Base-by-base conservation (phyloP, 2,888 invertebrate species). In the Dorcus parallelipipedus region DNA sequence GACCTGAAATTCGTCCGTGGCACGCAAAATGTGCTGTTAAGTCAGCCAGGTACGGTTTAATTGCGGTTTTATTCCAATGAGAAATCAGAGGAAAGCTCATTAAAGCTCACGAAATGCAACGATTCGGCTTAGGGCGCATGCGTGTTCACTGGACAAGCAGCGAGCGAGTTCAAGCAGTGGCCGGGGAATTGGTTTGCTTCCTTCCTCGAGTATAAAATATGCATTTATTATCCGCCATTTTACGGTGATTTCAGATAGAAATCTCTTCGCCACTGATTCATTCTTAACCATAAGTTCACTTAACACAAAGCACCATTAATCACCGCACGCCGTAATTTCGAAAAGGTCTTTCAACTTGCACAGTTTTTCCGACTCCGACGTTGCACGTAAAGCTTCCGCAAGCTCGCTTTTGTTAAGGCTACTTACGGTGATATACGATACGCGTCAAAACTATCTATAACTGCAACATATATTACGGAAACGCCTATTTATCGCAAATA, bases 151-250 rank as follows among this genome's bases (percentile, higher is more conserved):
- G 70, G 67, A 64, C 67, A 67, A 66, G 56, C 60, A 55, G 58
- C 54, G 62, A 56, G 56, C 60, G 63, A 63, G 60, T 61, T 58
- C 59, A 69, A 69, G 69, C 72, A 71, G 70, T 73, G 73, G 69
- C 73, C 73, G 73, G 71, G 70, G 72, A 74, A 74, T 74, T 73
- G 72, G 67, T 69, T 71, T 68, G 73, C 71, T 77, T 76, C 77
- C 76, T 77, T 76, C 76, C 76, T 74, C 62, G 62, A 60, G 70
- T 66, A 73, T 71, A 69, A 69, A 72, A 72, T 73, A 67, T 69
- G 70, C 73, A 74, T 74, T 70, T 64, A 70, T 73, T 73, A 71
- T 64, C 69, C 73, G 72, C 73, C 74, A 73, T 74, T 75, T 75
- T 74, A 67, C 68, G 69, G 68, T 68, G 71, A 20, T 69, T 67